Evolutionary conservation across 2,797 vertebrate species (phyloP).

Genomic region (Lophotriccus pileatus): DNA sequence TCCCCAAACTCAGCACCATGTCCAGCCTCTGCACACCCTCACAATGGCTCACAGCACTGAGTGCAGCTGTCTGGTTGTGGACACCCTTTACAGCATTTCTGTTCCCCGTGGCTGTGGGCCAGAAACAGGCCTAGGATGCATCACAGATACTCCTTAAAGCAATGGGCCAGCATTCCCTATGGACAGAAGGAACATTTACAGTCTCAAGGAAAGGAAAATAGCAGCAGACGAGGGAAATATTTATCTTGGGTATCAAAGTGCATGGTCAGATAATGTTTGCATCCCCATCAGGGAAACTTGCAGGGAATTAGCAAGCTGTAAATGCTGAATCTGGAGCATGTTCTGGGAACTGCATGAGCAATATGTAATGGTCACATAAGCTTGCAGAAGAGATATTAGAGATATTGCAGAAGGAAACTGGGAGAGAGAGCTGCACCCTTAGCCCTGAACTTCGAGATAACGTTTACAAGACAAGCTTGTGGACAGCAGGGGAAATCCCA

Average conservation of each 20-base stretch:
- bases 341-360: neutral
- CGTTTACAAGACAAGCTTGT: rapidly evolving
- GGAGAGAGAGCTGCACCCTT: neutral
- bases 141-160: neutral
- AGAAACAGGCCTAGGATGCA: neutral
- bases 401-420: neutral
- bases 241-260: neutral
- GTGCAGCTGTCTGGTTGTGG: neutral
- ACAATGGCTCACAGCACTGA: rapidly evolving
- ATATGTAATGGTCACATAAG: too few relatives aligned
- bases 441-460: neutral
- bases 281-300: neutral
- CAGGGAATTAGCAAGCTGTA: neutral
- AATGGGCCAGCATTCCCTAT: neutral
- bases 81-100: neutral
- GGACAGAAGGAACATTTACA: neutral
- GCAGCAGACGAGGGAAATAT: neutral
- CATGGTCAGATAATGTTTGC: neutral
- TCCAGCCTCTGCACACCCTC: neutral
- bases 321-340: neutral
- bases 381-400: too few relatives aligned
- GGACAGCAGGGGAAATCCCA: neutral
- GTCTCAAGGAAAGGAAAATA: neutral
- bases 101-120: neutral
- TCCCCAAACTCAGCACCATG: neutral